Conservation (phyloP, 1,140 invertebrate genomes). For the Battus philenor region DNA sequence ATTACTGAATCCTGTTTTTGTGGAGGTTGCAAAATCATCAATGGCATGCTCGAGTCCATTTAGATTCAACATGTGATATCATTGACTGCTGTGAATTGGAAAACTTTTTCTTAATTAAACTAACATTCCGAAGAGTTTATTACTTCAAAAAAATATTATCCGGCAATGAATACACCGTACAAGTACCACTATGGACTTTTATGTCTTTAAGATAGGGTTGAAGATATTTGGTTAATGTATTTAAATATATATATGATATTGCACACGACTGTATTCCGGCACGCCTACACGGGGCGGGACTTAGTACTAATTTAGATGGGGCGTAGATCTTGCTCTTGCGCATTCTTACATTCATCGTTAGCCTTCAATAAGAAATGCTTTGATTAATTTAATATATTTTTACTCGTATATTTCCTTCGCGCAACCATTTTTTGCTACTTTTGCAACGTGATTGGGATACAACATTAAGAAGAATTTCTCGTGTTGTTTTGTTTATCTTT, state of each 20-base stretch:
- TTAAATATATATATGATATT: neutral
- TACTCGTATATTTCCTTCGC: slow-evolving; percentile 42
- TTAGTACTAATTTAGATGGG: slow-evolving; percentile 18
- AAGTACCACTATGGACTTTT: neutral
- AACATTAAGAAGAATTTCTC: slow-evolving; percentile 20
- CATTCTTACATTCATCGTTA: slow-evolving; percentile 25
- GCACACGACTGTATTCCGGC: neutral
- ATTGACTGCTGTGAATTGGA: slow-evolving; percentile 22
- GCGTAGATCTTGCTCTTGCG: slow-evolving; percentile 23
- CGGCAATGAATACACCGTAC: too few species aligned
- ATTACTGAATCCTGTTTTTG: neutral
- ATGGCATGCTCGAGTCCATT: slow-evolving; percentile 20
- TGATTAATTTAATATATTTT: slow-evolving; percentile 67
- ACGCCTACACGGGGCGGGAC: slow-evolving; percentile 6
- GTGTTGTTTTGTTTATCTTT: slow-evolving; percentile 25
- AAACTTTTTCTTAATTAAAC: slow-evolving; percentile 55
- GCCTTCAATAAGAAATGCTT: slow-evolving; percentile 4
- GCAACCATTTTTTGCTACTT: slow-evolving; percentile 42
- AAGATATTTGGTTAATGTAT: neutral
- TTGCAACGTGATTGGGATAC: slow-evolving; percentile 29
- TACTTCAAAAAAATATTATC: neutral
- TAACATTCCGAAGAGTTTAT: slow-evolving; percentile 30
- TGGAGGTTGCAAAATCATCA: neutral
- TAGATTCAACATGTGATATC: slow-evolving; percentile 21
- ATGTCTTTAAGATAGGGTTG: neutral